These are phyloP conservation scores for Catharus fuscescens DNA, from an alignment of 2,113 vertebrate genomes.

Conservation along the genomic window DNA sequence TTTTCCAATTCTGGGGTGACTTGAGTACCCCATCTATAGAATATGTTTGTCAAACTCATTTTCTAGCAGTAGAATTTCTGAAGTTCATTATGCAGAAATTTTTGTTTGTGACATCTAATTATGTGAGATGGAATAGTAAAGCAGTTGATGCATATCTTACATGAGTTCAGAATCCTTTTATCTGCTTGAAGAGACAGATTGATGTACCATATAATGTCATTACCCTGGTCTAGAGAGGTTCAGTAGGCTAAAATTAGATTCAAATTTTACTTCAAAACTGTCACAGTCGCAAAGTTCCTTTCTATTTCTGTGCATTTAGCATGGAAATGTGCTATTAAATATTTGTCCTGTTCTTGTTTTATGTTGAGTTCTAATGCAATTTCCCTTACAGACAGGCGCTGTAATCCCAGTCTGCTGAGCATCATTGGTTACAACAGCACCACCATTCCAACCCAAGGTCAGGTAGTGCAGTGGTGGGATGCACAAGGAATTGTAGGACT, in stretches of 20 bases:
- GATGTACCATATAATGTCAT: not conserved
- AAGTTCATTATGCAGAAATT: not conserved
- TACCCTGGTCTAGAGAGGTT: not conserved
- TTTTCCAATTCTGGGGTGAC: not conserved
- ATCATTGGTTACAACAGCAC: constrained; percentile 95
- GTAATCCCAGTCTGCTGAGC: constrained; percentile 93
- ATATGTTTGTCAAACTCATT: not conserved
- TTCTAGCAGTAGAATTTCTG: not conserved
- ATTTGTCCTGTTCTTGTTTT: not conserved
- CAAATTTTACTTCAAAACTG: not conserved
- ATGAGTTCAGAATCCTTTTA: not conserved
- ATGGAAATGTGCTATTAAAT: not conserved
- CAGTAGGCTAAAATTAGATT: not conserved
- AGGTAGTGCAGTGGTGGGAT: constrained; percentile 96
- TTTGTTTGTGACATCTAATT: not conserved
- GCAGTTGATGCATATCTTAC: not conserved
- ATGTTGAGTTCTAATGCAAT: not conserved
- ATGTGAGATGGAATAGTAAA: not conserved
- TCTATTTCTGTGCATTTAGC: not conserved
- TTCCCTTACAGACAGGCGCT: constrained; percentile 83
- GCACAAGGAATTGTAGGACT: constrained; percentile 96
- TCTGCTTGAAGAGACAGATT: not conserved
- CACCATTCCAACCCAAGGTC: constrained; percentile 76
- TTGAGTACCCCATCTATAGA: not conserved
- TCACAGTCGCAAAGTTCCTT: not conserved